Evolutionary conservation across 2,797 vertebrate genomes (phyloP), one percentile per base, ranked within the genome.

Genomic region (Erethizon dorsatum): DNA sequence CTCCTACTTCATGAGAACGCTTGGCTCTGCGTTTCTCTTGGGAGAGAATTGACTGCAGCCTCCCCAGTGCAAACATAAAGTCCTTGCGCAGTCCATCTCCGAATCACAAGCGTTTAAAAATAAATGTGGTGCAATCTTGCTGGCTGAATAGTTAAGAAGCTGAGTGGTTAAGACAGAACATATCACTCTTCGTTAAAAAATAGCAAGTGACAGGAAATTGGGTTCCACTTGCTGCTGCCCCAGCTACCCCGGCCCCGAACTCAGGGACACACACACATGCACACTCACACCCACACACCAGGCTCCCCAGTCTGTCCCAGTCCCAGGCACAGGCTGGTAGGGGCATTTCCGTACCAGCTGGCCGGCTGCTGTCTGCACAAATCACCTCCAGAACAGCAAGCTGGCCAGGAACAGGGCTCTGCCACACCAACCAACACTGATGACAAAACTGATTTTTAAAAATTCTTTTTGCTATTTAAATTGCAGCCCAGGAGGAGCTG

Each of bases 51-150:
- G 24, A 69, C 84, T 15, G 0, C 78, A 9, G 6, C 83, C 31
- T n/a, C 20, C 84, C 71, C 37, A 20, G 45, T 37, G 45, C 91
- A 93, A 82, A 93, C 63, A 47, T 22, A 26, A 52, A 82, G 45
- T 88, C 85, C 59, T 96, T 78, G 82, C 37, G 20, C 95, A 92
- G 84, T 52, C 67, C 83, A 6, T 79, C 93, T 96, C 83, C 80
- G 94, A 95, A 90, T 67, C 56, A 41, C 57, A 85, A 90, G 88
- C 45, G 47, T 54, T 95, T 97, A 86, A 96, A 96, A 88, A 80
- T 94, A 94, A 82, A 65, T 54, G 2, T 33, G 69, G 50, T 90
- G 59, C 88, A 75, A 63, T 90, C 95, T 95, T 9, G 47, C 6
- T 7, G 45, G 73, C 73, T 77, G 73, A 28, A 50, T 31, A 17